Base-by-base conservation (phyloP, 1,140 invertebrate species). In the Bombus superbus region DNA sequence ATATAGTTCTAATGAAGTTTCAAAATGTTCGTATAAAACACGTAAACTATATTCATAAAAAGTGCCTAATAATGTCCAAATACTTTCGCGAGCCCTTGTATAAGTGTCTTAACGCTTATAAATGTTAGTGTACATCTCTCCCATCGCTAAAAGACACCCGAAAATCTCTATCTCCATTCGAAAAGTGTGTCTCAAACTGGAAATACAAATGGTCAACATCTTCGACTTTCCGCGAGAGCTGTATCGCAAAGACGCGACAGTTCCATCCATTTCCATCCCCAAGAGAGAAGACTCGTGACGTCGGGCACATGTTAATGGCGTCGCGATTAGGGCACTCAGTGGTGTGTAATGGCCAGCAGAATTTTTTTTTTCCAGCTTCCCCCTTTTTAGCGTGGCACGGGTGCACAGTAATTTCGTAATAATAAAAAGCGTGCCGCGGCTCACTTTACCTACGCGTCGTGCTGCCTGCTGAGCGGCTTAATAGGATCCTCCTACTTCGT, bases 401-500 rank as follows among this genome's bases (percentile, higher is more conserved):
- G 72, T 80, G 79, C 83, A 76, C 87, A 86, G 78, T 92, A 93
- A 93, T 92, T 92, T 88, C 87, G 90, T 90, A 92, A 90, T 93
- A 89, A 93, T 92, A 91, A 93, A 92, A 92, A 91, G 89, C 89
- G 89, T 87, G 87, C 87, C 82, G 86, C 75, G 86, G 84, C 86
- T 90, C 82, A 81, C 88, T 89, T 91, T 90, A 88, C 83, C 66
- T 81, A 78, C 82, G 53, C 75, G 81, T 81, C 81, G 86, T 89
- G 88, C 89, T 85, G 84, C 92, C 89, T 91, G 92, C 92, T 92
- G 93, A 83, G 92, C 90, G 81, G 84, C 87, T 91, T 94, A 94
- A 94, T 93, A 87, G 92, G 90, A 85, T 84, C 86, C 80, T 82
- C 81, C 85, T 77, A 77, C 81, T 83, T 83, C 85, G 81, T 83